phyloP scores from a whole-genome alignment of 1,140 invertebrate genomes.

The Epicauta chinensis region DNA sequence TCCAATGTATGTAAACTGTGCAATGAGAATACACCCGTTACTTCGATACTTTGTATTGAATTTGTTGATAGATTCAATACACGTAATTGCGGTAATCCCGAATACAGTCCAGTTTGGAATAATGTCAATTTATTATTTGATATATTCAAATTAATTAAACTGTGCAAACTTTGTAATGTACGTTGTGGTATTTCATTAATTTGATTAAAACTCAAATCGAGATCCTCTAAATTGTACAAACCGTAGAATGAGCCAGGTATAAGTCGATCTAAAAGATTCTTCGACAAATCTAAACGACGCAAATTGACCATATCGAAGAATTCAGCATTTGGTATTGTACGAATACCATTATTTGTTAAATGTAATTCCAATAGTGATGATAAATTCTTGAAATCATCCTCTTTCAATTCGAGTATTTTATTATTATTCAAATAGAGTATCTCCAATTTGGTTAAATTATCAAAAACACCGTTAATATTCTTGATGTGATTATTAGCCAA shows the following conservation, averaged over 20 bases:
- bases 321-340: slow-evolving; percentile 10
- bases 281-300: slow-evolving; percentile 25
- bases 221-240: slow-evolving; percentile 27
- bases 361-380: slow-evolving; percentile 28
- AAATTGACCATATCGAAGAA: slow-evolving; percentile 25
- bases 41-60: slow-evolving; percentile 23
- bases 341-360: slow-evolving; percentile 29
- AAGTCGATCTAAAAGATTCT: slow-evolving; percentile 46
- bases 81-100: slow-evolving; percentile 31
- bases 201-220: slow-evolving; percentile 30
- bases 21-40: slow-evolving; percentile 32
- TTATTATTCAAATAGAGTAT: slow-evolving; percentile 43
- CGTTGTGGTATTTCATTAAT: slow-evolving; percentile 21
- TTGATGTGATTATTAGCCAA: slow-evolving; percentile 34
- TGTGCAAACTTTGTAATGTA: slow-evolving; percentile 21
- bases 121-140: slow-evolving; percentile 26
- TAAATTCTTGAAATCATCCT: slow-evolving; percentile 28
- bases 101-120: slow-evolving; percentile 28
- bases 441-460: slow-evolving; percentile 48
- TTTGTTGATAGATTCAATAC: slow-evolving; percentile 33
- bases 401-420: slow-evolving; percentile 21
- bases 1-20: slow-evolving; percentile 35
- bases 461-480: slow-evolving; percentile 55
- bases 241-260: slow-evolving; percentile 32
- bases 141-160: slow-evolving; percentile 24